Percentiles rank a stretch among this genome's conserved stretches.
Conservation (phyloP, 2,888 invertebrate genomes). For the Tubulanus polymorphus region DNA sequence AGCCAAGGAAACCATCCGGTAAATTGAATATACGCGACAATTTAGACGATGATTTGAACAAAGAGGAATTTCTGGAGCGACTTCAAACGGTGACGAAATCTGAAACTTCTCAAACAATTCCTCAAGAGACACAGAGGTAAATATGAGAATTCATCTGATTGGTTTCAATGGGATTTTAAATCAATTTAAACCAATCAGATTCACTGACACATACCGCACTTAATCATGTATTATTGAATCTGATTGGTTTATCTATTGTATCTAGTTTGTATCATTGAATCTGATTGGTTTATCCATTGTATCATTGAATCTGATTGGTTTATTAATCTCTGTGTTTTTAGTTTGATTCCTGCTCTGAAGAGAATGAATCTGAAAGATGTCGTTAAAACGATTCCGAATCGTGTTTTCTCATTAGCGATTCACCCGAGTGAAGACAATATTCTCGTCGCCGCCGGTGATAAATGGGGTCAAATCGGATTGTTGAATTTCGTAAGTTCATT, state of each 20-base stretch:
- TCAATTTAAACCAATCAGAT: not conserved
- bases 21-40: too few relatives aligned
- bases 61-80: too few relatives aligned
- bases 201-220: not conserved
- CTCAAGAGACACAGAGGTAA: too few relatives aligned
- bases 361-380: conserved; percentile 29
- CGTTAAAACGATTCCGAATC: conserved; percentile 44
- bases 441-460: conserved; percentile 50
- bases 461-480: conserved; percentile 49
- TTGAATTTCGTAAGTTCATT: conserved; percentile 43
- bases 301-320: too few relatives aligned
- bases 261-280: not conserved
- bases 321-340: conserved; percentile 12
- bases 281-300: not conserved
- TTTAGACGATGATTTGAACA: too few relatives aligned
- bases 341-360: conserved; percentile 22
- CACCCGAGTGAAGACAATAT: conserved; percentile 47
- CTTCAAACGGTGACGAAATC: too few relatives aligned
- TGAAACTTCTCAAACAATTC: too few relatives aligned
- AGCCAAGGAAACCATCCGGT: too few relatives aligned
- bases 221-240: not conserved
- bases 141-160: too few relatives aligned
- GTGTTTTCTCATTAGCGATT: conserved; percentile 50
- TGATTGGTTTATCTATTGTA: not conserved
- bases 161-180: not conserved